Conservation (phyloP, 1,140 invertebrate species). For the Euwallacea fornicatus region DNA sequence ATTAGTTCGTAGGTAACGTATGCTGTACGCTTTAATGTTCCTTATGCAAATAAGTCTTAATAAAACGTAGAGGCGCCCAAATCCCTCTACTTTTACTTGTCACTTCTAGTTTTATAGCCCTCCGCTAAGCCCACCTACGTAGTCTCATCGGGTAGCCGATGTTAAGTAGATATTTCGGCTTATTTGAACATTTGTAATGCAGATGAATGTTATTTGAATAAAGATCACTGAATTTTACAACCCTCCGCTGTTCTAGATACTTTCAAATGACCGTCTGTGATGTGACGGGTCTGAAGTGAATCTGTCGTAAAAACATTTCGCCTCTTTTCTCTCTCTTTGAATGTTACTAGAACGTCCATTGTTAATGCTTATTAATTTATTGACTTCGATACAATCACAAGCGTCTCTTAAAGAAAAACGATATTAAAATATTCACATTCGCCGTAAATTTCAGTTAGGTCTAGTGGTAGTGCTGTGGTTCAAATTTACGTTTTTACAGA, state of each 20-base stretch:
- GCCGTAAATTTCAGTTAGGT: no score
- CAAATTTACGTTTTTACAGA: neutral
- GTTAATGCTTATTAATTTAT: slow-evolving; percentile 2
- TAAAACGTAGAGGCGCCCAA: neutral
- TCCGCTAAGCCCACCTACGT: slow-evolving; percentile 1
- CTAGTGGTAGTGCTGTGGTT: no score
- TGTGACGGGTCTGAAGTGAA: no score
- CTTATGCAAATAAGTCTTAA: neutral
- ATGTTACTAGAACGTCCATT: neutral
- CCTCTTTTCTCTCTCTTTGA: neutral
- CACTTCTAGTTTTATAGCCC: neutral
- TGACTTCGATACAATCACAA: neutral
- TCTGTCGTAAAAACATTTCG: neutral
- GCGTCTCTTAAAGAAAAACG: neutral
- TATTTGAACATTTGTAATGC: slow-evolving; percentile 3
- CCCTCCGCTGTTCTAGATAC: no score
- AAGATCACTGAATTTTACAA: neutral
- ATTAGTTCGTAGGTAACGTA: neutral
- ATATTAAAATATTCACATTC: no score
- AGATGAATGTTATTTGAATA: slow-evolving; percentile 3
- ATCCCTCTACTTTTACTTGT: slow-evolving; percentile 6
- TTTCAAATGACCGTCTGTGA: no score
- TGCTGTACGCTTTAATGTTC: neutral
- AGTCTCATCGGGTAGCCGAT: neutral
- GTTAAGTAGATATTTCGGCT: neutral